Evolutionary conservation across 2,888 invertebrate species (phyloP), one percentile per base, ranked within the genome.

Genomic region (Stenchaetothrips biformis): DNA sequence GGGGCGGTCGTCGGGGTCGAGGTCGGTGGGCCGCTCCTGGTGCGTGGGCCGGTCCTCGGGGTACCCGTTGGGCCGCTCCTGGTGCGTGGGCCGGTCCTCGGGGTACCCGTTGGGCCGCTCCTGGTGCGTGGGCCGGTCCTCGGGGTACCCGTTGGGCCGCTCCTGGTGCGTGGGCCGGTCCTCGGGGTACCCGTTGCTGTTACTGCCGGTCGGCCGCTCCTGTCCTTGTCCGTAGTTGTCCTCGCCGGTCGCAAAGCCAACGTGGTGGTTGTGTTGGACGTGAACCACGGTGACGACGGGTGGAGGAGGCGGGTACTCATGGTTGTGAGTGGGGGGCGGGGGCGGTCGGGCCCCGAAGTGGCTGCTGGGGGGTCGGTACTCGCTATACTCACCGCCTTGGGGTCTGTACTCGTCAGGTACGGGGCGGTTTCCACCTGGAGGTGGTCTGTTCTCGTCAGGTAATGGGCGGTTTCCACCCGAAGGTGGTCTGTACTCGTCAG

Each of bases 281-380:
- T 25, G 13, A 4, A 18, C 53, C 53, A 53, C 53, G 53, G 53
- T 13, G 67, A 7, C 67, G 67, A 9, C 25, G 25, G 67, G 67
- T 8, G 67, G 67, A 11, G 67, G 67, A 74, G 67, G 67, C 2
- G 67, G 67, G 67, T 74, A 74, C 67, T 74, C 67, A 25, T 74
- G 25, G 67, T 74, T 74, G 11, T 74, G 1, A 25, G 67, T 25
- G 3, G 67, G 67, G 25, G 67, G 67, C 25, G 67, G 67, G 25
- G 67, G 67, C 67, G 67, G 67, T 2, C 67, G 67, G 25, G 67
- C n/a, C 9, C 25, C 67, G 67, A 25, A 74, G 8, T n/a, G 67
- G 25, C 37, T 37, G 37, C 37, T 4, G 1, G 67, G 67, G 7
- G 67, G 67, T 21, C 21, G 4, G 62, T 21, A 37, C 37, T 37